These are phyloP conservation scores for Syngnathoides biaculeatus DNA, from an alignment of 2,113 vertebrate species.

Conservation along the genomic window DNA sequence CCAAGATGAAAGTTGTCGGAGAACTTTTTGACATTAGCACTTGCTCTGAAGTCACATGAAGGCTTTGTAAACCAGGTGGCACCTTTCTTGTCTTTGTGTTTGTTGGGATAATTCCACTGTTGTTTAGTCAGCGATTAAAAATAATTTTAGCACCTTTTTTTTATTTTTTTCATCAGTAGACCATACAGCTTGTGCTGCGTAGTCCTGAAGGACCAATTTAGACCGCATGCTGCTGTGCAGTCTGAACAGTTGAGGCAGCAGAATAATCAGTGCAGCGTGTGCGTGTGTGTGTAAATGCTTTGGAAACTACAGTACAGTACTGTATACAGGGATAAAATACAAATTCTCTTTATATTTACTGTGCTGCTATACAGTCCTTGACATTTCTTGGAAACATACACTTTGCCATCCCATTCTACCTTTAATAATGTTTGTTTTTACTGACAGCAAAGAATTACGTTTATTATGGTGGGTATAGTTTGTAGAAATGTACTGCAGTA, in stretches of 20 bases:
- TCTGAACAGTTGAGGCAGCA: constrained; percentile 58
- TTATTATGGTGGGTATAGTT: not conserved
- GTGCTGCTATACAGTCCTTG: constrained; percentile 16
- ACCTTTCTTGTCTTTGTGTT: constrained; percentile 22
- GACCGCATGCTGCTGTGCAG: constrained; percentile 53
- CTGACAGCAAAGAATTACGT: not conserved
- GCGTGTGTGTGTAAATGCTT: constrained; percentile 5
- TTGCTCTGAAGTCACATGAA: constrained; percentile 6
- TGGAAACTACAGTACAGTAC: constrained; percentile 8
- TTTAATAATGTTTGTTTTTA: not conserved
- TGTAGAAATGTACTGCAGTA: too few relatives aligned
- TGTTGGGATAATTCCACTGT: constrained; percentile 40
- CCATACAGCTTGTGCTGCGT: constrained; percentile 43
- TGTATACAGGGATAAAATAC: not conserved
- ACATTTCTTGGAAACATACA: not conserved
- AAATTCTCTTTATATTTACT: constrained; percentile 12
- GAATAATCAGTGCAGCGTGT: constrained; percentile 32
- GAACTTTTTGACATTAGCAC: constrained; percentile 28
- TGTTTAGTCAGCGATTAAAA: constrained; percentile 66
- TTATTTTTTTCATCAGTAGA: constrained; percentile 49
- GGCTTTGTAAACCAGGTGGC: constrained; percentile 8
- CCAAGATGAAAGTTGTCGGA: constrained; percentile 21
- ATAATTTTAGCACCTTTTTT: constrained; percentile 52
- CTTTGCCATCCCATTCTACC: not conserved
- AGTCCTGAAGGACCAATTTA: constrained; percentile 66